phyloP scores from a whole-genome alignment of 2,113 vertebrate genomes.

The Silurus asotus region DNA sequence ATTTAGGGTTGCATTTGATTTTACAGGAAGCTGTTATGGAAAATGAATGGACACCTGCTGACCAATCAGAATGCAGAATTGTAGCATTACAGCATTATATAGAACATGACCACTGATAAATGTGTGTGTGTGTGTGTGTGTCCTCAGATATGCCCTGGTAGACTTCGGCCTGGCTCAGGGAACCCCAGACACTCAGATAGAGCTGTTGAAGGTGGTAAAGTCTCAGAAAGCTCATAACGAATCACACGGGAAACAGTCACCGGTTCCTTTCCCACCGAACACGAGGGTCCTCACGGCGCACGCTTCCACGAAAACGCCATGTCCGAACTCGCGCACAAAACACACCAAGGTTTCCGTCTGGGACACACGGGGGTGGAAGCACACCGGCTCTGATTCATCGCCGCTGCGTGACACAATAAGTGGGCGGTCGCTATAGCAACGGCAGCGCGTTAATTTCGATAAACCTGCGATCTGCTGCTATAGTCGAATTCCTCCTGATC shows the following conservation, averaged over 20 bases:
- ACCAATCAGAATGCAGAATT: background rate
- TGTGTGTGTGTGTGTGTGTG: too few relatives aligned
- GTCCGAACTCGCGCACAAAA: conserved; percentile 73
- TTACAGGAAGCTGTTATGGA: background rate
- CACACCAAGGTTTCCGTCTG: conserved; percentile 75
- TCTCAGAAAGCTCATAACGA: conserved; percentile 75
- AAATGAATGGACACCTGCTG: background rate
- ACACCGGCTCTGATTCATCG: background rate
- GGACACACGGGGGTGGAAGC: background rate
- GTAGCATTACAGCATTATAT: too few relatives aligned
- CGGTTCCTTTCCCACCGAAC: conserved; percentile 53
- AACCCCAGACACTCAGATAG: conserved; percentile 87
- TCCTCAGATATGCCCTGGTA: conserved; percentile 87
- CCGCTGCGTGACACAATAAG: too few relatives aligned
- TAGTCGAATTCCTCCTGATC: background rate
- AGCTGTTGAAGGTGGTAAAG: conserved; percentile 86
- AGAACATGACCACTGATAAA: too few relatives aligned
- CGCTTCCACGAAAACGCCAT: conserved; percentile 72
- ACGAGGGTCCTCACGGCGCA: conserved; percentile 56
- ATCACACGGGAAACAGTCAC: conserved; percentile 68
- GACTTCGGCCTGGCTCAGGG: conserved; percentile 98
- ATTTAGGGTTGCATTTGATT: background rate
- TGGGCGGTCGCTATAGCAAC: background rate
- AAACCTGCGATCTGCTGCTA: background rate
- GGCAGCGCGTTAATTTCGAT: background rate